Evolutionary conservation across 2,797 vertebrate species (phyloP), one percentile per base, ranked within the genome.

Genomic region (Distichodus sexfasciatus): DNA sequence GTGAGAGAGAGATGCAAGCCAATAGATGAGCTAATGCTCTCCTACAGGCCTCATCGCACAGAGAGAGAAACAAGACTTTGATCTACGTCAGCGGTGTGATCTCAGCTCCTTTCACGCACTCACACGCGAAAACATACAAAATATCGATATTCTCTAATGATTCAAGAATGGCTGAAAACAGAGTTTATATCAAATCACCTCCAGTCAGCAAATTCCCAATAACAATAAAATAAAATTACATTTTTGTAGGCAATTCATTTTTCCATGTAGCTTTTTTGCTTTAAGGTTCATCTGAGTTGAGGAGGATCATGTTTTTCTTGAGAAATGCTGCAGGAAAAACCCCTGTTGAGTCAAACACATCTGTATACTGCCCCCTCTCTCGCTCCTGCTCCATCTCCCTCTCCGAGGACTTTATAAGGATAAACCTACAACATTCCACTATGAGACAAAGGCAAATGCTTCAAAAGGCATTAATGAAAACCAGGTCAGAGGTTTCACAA

Each of bases 401-500:
- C 8, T 53, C 63, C 12, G 15, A 9, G 15, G 43, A 21, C 43
- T 46, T 8, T 11, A 19, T 21, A 10, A 21, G 17, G 12, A 46
- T 21, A 46, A 10, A 46, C 23, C 43, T 11, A 14, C 19, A 46
- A 46, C 19, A 40, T 3, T 4, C 3, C 4, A 10, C 26, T 53
- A 31, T 35, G 26, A 17, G 10, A 50, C n/a, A 14, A 17, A 40
- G 44, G 14, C 17, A 76, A 75, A 67, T 58, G 31, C 68, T 79
- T 82, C 84, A 69, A 86, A 72, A 84, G 71, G 46, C 47, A 77
- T 77, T 66, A 72, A 60, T 67, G 26, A 54, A 84, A 82, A 62
- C 80, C 72, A 75, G 84, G 82, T 74, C 82, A 87, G 85, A 79
- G 82, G 0, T 0, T 71, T 53, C 66, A 85, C 84, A 86, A 81